Evolutionary conservation across 1,140 invertebrate genomes (phyloP).

Genomic region (Zaprionus camerounensis): DNA sequence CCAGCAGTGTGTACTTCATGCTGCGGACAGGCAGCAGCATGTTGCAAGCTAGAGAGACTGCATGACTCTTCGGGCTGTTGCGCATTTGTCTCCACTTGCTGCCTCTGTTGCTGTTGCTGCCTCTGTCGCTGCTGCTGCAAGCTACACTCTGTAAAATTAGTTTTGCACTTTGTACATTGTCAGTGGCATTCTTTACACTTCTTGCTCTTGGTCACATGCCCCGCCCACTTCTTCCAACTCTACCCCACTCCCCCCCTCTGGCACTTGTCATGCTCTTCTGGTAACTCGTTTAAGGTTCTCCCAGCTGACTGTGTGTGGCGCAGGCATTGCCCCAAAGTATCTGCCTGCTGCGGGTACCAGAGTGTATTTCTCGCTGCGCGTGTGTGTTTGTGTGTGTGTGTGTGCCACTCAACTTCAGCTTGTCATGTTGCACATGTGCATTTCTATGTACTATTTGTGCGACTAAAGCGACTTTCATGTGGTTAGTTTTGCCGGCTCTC

Average conservation of each 20-base stretch:
- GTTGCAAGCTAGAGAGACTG: slow-evolving; percentile 43
- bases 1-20: slow-evolving; percentile 11
- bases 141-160: slow-evolving; percentile 81
- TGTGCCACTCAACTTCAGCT: slow-evolving; percentile 67
- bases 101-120: slow-evolving; percentile 31
- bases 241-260: neutral
- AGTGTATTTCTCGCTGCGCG: slow-evolving; percentile 2
- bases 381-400: slow-evolving; percentile 34
- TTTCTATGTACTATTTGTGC: slow-evolving; percentile 54
- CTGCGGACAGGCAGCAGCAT: slow-evolving; percentile 49
- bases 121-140: slow-evolving; percentile 39
- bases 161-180: slow-evolving; percentile 83
- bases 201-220: slow-evolving; percentile 52
- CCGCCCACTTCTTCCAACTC: neutral
- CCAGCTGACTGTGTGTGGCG: slow-evolving; percentile 29
- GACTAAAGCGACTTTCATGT: slow-evolving; percentile 69
- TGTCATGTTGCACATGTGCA: slow-evolving; percentile 74
- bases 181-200: slow-evolving; percentile 82
- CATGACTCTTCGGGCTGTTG: slow-evolving; percentile 46
- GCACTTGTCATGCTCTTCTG: neutral
- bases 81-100: slow-evolving; percentile 42
- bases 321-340: slow-evolving; percentile 13
- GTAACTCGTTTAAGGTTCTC: slow-evolving; percentile 41
- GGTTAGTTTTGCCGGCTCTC: slow-evolving; percentile 64
- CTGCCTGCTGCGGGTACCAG: neutral